These are phyloP conservation scores for Anoplolepis gracilipes DNA, from an alignment of 1,140 invertebrate genomes.

Conservation along the genomic window DNA sequence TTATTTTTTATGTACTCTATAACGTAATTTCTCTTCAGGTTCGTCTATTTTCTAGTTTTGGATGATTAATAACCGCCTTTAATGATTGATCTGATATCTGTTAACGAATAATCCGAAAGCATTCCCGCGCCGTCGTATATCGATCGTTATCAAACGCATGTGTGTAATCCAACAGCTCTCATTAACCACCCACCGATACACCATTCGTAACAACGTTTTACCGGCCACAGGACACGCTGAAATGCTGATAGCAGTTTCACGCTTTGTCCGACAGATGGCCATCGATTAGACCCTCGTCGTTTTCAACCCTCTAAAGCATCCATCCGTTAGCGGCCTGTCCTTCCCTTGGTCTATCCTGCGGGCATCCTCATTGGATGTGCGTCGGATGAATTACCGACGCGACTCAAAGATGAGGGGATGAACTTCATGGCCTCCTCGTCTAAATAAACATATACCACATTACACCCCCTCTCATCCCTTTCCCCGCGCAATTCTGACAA, in stretches of 20 bases:
- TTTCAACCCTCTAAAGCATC: slow-evolving; percentile 82
- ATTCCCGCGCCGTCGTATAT: slow-evolving; percentile 6
- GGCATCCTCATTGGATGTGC: slow-evolving; percentile 66
- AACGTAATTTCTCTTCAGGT: background rate
- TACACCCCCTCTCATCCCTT: background rate
- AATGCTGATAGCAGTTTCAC: slow-evolving; percentile 79
- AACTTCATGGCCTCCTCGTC: slow-evolving; percentile 66
- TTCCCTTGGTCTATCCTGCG: slow-evolving; percentile 71
- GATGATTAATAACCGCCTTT: background rate
- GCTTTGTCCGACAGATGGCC: slow-evolving; percentile 82
- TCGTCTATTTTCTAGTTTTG: background rate
- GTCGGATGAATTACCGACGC: slow-evolving; percentile 83
- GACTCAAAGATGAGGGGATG: slow-evolving; percentile 72
- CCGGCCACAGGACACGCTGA: slow-evolving; percentile 77
- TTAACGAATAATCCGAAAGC: slow-evolving; percentile 30
- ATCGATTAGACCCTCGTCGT: slow-evolving; percentile 78
- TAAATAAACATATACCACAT: slow-evolving; percentile 72
- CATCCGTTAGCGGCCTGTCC: slow-evolving; percentile 52
- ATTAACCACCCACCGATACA: slow-evolving; percentile 84
- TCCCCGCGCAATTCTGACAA: background rate
- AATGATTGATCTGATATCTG: slow-evolving; percentile 13
- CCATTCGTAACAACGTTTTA: slow-evolving; percentile 73
- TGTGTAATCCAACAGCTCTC: slow-evolving; percentile 61
- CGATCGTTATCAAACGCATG: slow-evolving; percentile 66
- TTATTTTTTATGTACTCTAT: background rate